Base-by-base conservation (phyloP, 1,140 invertebrate genomes). In the Heliconius hewitsoni region DNA sequence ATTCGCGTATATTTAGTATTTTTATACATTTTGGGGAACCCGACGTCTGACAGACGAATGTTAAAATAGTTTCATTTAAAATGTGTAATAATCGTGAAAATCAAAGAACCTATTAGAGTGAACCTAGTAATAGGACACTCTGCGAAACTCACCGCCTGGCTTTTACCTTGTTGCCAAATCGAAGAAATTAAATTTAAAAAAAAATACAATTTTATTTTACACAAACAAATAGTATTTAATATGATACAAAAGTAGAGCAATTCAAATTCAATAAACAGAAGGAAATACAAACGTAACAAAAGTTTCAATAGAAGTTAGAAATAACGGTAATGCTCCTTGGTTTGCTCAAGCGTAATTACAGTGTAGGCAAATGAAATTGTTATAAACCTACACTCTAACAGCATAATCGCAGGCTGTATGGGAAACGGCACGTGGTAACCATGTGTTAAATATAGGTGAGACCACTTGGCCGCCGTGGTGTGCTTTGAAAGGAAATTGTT, bases 311-410 rank as follows among this genome's bases (percentile, higher is more conserved):
- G 60, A 66, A 66, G 3, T 13, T 30, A 66, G 60, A 66, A 66
- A 66, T 76, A 72, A 81, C 23, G 57, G 77, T 81, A 85, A 89
- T 87, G 86, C 82, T 82, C 77, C 78, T 77, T 85, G 83, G 83
- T 85, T 85, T 82, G 80, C 78, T 80, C 77, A 81, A 71, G 76
- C 73, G 84, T 84, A 84, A 90, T 87, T 86, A 84, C 77, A 71
- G 81, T 84, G 80, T 76, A 72, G 75, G 82, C 76, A 87, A 89
- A 90, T 89, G 84, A 90, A 91, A 90, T 87, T 85, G 85, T 90
- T 87, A 87, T 90, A 86, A 88, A 84, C 84, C 85, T 83, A 83
- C 82, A 71, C 76, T 73, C 79, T 85, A 83, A 87, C 74, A 71
- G 80, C 81, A 80, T 91, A 90, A 90, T 90, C 72, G 82, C 66